Evolutionary conservation across 2,888 invertebrate species (phyloP).

Genomic region (Yponomeuta malinellus): DNA sequence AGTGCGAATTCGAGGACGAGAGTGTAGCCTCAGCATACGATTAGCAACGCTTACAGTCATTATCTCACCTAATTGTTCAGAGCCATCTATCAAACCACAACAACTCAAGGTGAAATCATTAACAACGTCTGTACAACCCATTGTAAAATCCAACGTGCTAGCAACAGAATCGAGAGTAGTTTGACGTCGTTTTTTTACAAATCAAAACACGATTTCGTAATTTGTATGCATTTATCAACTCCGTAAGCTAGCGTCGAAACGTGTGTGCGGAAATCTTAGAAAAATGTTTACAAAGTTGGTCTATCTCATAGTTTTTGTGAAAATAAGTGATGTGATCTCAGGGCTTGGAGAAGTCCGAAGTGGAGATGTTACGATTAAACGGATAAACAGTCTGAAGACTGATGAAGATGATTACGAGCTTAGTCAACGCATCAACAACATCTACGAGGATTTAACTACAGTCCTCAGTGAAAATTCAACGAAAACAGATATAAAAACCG

Average conservation of each 20-base stretch:
- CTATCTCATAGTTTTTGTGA: background rate
- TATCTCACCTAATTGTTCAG: conserved; percentile 35
- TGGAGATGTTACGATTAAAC: background rate
- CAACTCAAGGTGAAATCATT: conserved; percentile 24
- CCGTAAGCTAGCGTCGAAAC: background rate
- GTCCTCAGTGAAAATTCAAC: background rate
- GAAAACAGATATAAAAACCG: too few species aligned
- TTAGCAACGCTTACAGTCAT: conserved; percentile 25
- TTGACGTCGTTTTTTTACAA: background rate
- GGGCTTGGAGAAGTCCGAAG: background rate
- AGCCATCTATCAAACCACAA: conserved; percentile 46
- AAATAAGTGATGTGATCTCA: background rate
- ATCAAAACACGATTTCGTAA: background rate
- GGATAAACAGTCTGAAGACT: background rate
- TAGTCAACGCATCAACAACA: background rate
- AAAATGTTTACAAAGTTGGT: background rate
- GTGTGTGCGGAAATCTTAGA: background rate
- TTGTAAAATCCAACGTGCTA: background rate
- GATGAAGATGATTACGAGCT: background rate
- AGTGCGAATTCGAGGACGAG: too few species aligned
- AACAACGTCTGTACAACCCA: background rate
- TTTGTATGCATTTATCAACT: background rate
- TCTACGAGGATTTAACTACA: background rate
- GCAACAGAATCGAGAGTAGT: background rate
- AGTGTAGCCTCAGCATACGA: conserved; percentile 1